These are phyloP conservation scores for Erythrocebus patas DNA, from an alignment of 2,113 vertebrate genomes.

Conservation along the genomic window DNA sequence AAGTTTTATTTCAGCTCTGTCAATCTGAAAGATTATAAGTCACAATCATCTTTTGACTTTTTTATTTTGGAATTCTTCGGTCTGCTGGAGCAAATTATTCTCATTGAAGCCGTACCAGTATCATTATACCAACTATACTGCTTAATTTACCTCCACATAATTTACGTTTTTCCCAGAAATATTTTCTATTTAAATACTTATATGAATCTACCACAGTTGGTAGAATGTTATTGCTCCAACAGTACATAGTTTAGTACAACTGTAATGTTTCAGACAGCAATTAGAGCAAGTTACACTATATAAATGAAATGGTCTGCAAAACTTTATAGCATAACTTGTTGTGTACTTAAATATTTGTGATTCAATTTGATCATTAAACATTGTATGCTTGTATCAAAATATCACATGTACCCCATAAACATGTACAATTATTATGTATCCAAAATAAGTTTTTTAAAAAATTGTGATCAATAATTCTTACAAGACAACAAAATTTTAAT, in stretches of 20 bases:
- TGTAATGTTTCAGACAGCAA: not conserved
- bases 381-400: not conserved
- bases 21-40: not conserved
- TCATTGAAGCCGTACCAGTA: not conserved
- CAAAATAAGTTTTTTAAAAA: not conserved
- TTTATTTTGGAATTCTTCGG: constrained; percentile 10
- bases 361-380: not conserved
- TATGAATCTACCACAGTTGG: not conserved
- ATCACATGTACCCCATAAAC: not conserved
- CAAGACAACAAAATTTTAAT: not conserved
- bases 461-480: not conserved
- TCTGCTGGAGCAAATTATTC: not conserved
- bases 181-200: not conserved
- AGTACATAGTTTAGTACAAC: not conserved
- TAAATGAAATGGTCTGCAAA: not conserved
- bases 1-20: not conserved
- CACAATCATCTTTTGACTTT: not conserved
- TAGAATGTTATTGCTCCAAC: not conserved
- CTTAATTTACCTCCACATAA: not conserved
- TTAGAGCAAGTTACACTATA: not conserved
- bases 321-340: not conserved
- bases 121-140: not conserved
- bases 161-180: not conserved
- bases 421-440: not conserved
- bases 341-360: not conserved